A percentile compares a stretch with the other conserved stretches of the same genome.
Evolutionary conservation across 2,797 vertebrate genomes (phyloP).

Genomic region (Schizopygopsis pylzovi): DNA sequence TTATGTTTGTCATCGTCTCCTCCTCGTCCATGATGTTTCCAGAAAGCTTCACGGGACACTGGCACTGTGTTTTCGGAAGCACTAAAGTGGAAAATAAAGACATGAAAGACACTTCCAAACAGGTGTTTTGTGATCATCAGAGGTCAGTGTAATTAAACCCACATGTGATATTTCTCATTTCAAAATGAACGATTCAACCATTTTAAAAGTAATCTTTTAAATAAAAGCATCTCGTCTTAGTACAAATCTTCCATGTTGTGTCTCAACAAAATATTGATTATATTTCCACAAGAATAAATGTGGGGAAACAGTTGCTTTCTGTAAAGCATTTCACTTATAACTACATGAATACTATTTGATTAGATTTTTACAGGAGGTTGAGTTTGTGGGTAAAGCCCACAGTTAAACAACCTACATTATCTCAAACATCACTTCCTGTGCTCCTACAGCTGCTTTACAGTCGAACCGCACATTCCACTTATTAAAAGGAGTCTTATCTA

Average conservation of each 20-base stretch:
- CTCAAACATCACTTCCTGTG: constrained; percentile 4
- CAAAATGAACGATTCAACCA: not conserved
- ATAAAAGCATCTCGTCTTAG: not conserved
- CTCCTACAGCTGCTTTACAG: not conserved
- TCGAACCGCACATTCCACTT: not conserved
- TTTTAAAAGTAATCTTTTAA: not conserved
- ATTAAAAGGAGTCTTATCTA: not conserved
- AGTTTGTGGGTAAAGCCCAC: not conserved
- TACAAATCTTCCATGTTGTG: not conserved
- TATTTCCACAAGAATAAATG: not conserved
- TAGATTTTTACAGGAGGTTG: not conserved
- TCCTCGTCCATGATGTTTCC: constrained; percentile 8
- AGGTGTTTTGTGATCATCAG: not conserved
- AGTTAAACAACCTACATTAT: not conserved
- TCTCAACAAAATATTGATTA: not conserved
- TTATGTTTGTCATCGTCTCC: not conserved
- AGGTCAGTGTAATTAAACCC: not conserved
- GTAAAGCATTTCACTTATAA: not conserved
- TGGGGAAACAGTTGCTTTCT: not conserved
- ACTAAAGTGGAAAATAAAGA: not conserved
- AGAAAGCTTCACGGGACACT: not conserved
- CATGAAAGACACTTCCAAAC: not conserved
- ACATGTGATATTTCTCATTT: too few relatives aligned
- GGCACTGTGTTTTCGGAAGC: constrained; percentile 20
- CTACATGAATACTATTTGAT: too few relatives aligned